Base-by-base conservation (phyloP, 2,113 vertebrate species). In the Eupsittula cactorum region DNA sequence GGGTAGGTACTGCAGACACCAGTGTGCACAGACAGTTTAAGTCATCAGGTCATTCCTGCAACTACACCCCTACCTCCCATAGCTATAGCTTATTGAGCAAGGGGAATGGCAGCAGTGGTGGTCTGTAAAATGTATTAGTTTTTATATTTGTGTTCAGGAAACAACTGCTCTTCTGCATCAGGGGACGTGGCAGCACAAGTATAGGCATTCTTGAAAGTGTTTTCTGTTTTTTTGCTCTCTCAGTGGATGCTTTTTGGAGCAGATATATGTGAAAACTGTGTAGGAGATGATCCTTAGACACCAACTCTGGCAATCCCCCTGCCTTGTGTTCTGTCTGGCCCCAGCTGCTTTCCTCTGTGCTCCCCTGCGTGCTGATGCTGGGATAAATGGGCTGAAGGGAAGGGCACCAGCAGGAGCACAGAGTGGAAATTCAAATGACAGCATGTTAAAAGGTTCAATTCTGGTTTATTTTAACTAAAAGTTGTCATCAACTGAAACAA, bases 261-360 rank as follows among this genome's bases (percentile, higher is more conserved):
- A 86, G 57, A 5, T 76, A 25, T 3, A 31, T 85, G 52, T 88
- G 85, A 65, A 90, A 93, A 85, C 55, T 29, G 12, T 9, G 42
- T 18, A 68, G 78, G 21, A 75, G 70, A 49, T 64, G 75, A 28
- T 65, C 37, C 18, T 90, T 39, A 78, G 41, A 6, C 47, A 23
- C 19, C 15, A n/a, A 3, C 31, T 60, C 37, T 16, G 21, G 11
- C 31, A 59, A 23, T 27, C 3, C 28, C 25, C 13, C 33, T 57
- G 17, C 20, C 65, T 64, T 0, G 0, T 0, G 0, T 27, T 16
- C 55, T 18, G 16, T 16, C 39, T 55, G 63, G 63, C 16, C 35
- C 33, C 28, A 33, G 21, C 46, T 80, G 47, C 20, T 37, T 47
- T 35, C 70, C 52, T 39, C 20, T 2, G 1, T 0, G 0, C 13